Evolutionary conservation across 2,797 vertebrate genomes (phyloP).

Genomic region (Falco cherrug): DNA sequence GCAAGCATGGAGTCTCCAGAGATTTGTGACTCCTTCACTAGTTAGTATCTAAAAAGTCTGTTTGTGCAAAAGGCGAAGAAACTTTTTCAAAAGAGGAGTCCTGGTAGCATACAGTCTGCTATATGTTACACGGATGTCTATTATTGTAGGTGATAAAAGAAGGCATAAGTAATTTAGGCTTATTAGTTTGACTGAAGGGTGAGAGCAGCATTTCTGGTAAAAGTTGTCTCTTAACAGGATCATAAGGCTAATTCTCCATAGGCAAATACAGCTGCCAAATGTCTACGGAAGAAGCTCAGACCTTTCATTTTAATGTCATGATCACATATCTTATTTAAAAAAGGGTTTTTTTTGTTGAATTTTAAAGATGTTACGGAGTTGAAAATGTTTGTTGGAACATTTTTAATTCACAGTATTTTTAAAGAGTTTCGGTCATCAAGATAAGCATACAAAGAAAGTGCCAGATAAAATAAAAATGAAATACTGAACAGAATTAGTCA

Average conservation of each 20-base stretch:
- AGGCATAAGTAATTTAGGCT: neutral
- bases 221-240: neutral
- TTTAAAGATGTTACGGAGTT: neutral
- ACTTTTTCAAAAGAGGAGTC: neutral
- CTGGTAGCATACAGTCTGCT: neutral
- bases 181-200: neutral
- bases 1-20: neutral
- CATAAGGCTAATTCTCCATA: neutral
- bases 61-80: neutral
- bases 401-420: constrained; percentile 21
- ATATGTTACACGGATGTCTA: neutral
- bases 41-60: neutral
- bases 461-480: constrained; percentile 52
- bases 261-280: neutral
- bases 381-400: neutral
- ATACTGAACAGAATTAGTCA: constrained; percentile 29
- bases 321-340: neutral
- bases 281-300: neutral
- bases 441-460: constrained; percentile 16
- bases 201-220: neutral
- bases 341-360: neutral
- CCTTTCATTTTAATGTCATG: neutral
- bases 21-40: neutral
- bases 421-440: constrained; percentile 1
- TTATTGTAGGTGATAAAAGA: neutral